Evolutionary conservation across 1,140 invertebrate species (phyloP).

Genomic region (Zaprionus davidi): DNA sequence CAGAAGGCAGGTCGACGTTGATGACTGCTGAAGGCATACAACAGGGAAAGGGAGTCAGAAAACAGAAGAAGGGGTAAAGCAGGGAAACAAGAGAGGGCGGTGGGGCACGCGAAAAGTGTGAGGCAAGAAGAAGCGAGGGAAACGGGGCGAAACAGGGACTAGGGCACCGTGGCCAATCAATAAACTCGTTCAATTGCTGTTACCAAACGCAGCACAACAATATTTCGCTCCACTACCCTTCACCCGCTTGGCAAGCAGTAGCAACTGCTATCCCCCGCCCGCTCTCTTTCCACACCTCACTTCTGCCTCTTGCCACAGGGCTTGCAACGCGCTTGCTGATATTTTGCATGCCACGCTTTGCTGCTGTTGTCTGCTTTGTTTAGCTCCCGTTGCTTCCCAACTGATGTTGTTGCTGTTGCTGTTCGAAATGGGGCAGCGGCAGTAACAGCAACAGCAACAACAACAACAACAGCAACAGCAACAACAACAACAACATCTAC

Average conservation of each 20-base stretch:
- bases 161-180: conserved; percentile 41
- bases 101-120: neutral
- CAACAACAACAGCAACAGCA: neutral
- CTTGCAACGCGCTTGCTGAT: conserved; percentile 37
- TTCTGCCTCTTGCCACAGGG: neutral
- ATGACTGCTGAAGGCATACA: neutral
- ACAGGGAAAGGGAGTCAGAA: neutral
- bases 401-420: conserved; percentile 23
- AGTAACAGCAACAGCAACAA: neutral
- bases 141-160: neutral
- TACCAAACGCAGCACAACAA: conserved; percentile 47
- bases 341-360: conserved; percentile 47
- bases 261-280: neutral
- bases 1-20: neutral
- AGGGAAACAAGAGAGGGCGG: too few species aligned
- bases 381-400: conserved; percentile 21
- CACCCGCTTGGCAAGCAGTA: conserved; percentile 18
- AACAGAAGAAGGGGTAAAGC: too few species aligned
- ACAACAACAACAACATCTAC: conserved; percentile 41
- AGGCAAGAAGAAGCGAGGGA: neutral
- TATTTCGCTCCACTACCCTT: conserved; percentile 38
- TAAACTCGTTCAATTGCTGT: conserved; percentile 50
- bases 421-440: conserved; percentile 36
- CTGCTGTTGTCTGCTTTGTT: conserved; percentile 48
- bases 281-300: neutral